These are phyloP conservation scores for Mixornis gularis DNA, from an alignment of 2,113 vertebrate species.

Conservation along the genomic window DNA sequence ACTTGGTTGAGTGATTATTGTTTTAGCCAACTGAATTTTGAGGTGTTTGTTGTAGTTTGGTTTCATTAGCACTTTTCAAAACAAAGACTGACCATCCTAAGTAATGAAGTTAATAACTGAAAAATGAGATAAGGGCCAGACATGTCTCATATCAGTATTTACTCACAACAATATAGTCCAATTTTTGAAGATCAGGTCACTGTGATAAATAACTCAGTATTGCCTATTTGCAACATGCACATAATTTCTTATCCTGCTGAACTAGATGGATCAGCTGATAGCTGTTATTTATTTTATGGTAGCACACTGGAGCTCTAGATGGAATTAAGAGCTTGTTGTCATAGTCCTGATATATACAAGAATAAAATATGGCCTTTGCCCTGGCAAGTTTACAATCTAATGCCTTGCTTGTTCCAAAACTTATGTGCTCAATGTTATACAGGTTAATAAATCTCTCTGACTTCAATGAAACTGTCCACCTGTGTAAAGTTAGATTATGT, in stretches of 20 bases:
- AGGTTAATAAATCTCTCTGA: conserved; percentile 48
- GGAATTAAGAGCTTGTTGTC: conserved; percentile 51
- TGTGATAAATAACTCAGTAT: conserved; percentile 8
- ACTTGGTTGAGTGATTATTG: not conserved
- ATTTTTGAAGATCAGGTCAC: conserved; percentile 14
- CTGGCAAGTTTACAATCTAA: conserved; percentile 41
- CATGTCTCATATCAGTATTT: not conserved
- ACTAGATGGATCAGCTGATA: conserved; percentile 28
- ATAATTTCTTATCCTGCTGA: conserved; percentile 21
- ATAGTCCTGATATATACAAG: conserved; percentile 25
- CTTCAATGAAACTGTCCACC: conserved; percentile 33
- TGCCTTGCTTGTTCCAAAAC: conserved; percentile 33
- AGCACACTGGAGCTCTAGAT: not conserved
- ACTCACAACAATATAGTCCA: not conserved
- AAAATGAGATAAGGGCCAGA: not conserved
- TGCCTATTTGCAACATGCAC: not conserved
- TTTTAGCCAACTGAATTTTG: not conserved
- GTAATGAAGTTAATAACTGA: not conserved
- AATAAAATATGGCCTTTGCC: conserved; percentile 41
- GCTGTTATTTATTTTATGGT: conserved; percentile 35
- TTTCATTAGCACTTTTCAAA: not conserved
- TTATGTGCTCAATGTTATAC: not conserved
- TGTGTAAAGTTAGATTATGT: conserved; percentile 41
- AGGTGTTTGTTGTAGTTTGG: not conserved
- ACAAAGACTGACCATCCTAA: not conserved